phyloP scores from a whole-genome alignment of 2,888 invertebrate species.

The Theretra japonica region DNA sequence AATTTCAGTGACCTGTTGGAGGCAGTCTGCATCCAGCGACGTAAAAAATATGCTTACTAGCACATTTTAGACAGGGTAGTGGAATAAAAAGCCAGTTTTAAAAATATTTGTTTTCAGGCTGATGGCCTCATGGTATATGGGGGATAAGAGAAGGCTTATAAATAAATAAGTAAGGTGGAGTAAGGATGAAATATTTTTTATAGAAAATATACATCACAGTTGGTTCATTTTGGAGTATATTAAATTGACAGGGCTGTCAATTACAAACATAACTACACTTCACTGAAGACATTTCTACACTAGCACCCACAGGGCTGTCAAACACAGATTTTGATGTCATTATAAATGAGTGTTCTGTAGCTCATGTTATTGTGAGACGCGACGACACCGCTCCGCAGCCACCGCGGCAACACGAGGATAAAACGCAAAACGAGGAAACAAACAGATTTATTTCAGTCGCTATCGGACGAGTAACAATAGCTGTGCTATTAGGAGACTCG shows the following conservation, averaged over 20 bases:
- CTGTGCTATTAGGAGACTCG: neutral
- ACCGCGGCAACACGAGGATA: constrained; percentile 46
- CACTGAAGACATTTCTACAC: neutral
- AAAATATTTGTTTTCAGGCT: too few species aligned
- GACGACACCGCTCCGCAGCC: neutral
- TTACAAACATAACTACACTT: neutral
- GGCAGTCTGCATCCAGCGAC: too few species aligned
- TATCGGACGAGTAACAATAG: constrained; percentile 25
- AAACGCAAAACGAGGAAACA: constrained; percentile 53
- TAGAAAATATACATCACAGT: too few species aligned
- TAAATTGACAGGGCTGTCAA: constrained; percentile 1
- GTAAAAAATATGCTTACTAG: too few species aligned
- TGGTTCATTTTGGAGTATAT: neutral
- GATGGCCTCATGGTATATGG: too few species aligned
- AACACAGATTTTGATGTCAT: neutral
- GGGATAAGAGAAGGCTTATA: too few species aligned
- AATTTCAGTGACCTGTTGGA: too few species aligned
- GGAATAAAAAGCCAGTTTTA: too few species aligned
- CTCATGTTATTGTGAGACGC: neutral
- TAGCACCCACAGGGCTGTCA: neutral
- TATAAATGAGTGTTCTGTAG: constrained; percentile 10
- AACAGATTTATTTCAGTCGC: constrained; percentile 45
- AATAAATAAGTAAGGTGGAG: too few species aligned
- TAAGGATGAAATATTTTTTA: too few species aligned
- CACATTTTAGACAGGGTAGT: too few species aligned